Conservation (phyloP, 2,113 vertebrate genomes). For the Pachycephala philippinensis region DNA sequence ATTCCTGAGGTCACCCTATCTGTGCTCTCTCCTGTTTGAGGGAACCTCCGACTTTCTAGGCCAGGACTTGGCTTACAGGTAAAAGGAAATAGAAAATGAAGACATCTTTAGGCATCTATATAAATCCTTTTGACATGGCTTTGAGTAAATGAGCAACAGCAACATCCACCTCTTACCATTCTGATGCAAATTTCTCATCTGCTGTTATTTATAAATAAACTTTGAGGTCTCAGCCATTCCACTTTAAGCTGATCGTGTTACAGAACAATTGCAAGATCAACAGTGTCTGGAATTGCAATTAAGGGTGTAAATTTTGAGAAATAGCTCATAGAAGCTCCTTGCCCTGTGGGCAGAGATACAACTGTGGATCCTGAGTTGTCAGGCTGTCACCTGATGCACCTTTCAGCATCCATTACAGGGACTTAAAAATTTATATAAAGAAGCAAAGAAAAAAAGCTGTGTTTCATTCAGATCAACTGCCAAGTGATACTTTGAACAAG, state of each 20-base stretch:
- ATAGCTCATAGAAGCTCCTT: background rate
- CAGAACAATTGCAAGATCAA: background rate
- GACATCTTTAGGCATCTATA: background rate
- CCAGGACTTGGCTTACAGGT: background rate
- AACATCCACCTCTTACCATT: background rate
- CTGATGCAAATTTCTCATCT: background rate
- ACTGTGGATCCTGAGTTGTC: background rate
- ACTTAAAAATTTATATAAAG: background rate
- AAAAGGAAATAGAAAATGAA: background rate
- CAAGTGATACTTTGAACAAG: background rate
- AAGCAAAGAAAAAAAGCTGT: background rate
- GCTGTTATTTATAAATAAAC: background rate
- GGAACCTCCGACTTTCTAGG: background rate
- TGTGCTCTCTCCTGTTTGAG: background rate
- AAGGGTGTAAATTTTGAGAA: background rate
- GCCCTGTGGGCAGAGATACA: background rate
- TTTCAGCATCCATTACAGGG: background rate
- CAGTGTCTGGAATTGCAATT: background rate
- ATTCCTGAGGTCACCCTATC: background rate
- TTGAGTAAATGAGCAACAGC: background rate
- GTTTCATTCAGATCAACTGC: background rate
- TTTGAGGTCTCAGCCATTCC: background rate
- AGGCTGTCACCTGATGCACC: background rate
- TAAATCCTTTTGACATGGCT: background rate
- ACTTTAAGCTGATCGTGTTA: background rate